Evolutionary conservation across 2,797 vertebrate genomes (phyloP).

Genomic region (Myripristis jacobus): DNA sequence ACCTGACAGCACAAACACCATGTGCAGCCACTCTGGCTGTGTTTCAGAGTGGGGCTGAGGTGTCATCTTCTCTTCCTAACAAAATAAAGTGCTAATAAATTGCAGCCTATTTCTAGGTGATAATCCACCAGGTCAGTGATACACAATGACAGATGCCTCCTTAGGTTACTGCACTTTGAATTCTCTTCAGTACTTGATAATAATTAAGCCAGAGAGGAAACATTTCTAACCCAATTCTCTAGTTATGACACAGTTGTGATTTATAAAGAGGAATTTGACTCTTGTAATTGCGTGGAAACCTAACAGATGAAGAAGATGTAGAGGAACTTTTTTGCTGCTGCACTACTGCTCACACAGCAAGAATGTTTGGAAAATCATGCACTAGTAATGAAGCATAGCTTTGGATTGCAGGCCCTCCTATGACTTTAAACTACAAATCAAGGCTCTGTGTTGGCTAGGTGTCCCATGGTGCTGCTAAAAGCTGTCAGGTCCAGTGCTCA

Average conservation of each 20-base stretch:
- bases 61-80: slow-evolving; percentile 21
- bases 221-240: too few relatives aligned
- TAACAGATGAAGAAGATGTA: too few relatives aligned
- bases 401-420: background rate
- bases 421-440: slow-evolving; percentile 5
- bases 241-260: too few relatives aligned
- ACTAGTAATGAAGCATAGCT: background rate
- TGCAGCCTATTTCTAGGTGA: slow-evolving; percentile 35
- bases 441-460: background rate
- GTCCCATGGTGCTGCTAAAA: background rate
- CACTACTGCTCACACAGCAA: background rate
- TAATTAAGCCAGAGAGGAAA: background rate
- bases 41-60: background rate
- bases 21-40: background rate
- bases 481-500: slow-evolving; percentile 29
- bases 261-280: too few relatives aligned
- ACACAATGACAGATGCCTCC: slow-evolving; percentile 5
- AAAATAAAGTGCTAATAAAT: slow-evolving; percentile 27
- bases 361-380: background rate
- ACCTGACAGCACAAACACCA: background rate
- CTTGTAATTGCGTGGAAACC: too few relatives aligned
- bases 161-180: background rate
- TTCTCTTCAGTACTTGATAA: background rate
- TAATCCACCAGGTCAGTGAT: slow-evolving; percentile 28
- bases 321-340: background rate